Evolutionary conservation across 2,797 vertebrate genomes (phyloP).

Genomic region (Cirrhinus molitorella): DNA sequence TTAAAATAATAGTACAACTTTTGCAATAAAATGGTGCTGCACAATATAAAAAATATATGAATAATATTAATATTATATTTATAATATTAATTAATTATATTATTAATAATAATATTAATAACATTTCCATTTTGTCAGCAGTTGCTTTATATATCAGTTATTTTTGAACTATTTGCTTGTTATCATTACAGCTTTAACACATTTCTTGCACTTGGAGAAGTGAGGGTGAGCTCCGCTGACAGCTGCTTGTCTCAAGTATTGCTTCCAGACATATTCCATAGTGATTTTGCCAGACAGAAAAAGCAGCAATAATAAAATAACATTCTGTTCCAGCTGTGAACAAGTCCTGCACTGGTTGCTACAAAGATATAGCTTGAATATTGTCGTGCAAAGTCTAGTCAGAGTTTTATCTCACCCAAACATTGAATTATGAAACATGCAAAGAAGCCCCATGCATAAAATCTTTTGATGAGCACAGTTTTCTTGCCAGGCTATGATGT

Average conservation of each 20-base stretch:
- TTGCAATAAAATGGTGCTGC: neutral
- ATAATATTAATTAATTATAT: too few species aligned
- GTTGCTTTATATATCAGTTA: neutral
- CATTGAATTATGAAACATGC: conserved; percentile 7
- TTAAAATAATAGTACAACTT: too few species aligned
- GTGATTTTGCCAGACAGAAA: neutral
- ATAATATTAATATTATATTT: too few species aligned
- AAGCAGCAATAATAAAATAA: neutral
- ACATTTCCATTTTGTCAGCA: neutral
- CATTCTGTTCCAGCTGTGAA: neutral
- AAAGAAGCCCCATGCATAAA: conserved; percentile 1
- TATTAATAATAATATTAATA: too few species aligned
- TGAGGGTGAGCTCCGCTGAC: neutral
- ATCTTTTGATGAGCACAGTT: conserved; percentile 29
- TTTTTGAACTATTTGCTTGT: neutral
- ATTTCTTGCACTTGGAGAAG: neutral
- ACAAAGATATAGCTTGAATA: neutral
- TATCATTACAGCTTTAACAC: neutral
- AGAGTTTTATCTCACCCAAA: conserved; percentile 6
- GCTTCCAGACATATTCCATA: neutral
- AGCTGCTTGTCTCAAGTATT: neutral
- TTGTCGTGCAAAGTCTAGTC: neutral
- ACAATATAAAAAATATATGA: neutral
- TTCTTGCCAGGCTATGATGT: conserved; percentile 18
- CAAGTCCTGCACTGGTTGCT: neutral